These are phyloP conservation scores for Globia sparganii DNA, from an alignment of 2,888 invertebrate species.

Conservation along the genomic window DNA sequence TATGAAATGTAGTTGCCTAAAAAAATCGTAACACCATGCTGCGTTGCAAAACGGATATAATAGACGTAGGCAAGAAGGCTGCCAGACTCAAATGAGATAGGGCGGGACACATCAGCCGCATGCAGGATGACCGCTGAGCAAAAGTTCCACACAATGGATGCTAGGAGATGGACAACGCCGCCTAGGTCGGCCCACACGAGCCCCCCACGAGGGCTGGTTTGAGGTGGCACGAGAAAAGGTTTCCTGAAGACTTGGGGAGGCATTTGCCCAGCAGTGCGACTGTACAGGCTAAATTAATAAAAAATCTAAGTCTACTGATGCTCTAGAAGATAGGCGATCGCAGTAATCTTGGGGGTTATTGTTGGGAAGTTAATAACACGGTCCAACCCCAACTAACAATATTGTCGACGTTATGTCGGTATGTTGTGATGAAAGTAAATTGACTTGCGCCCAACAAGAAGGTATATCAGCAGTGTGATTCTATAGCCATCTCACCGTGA, in stretches of 20 bases:
- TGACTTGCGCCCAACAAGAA: not conserved
- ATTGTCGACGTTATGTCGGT: not conserved
- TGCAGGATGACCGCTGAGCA: not conserved
- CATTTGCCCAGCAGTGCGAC: too few species aligned
- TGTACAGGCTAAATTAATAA: too few species aligned
- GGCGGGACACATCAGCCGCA: not conserved
- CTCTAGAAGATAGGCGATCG: not conserved
- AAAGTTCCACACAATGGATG: not conserved
- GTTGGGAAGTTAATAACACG: slow-evolving; percentile 11
- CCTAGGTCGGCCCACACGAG: too few species aligned
- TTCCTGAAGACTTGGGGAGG: too few species aligned
- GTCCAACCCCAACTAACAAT: not conserved
- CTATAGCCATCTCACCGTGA: too few species aligned
- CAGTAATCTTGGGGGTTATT: slow-evolving; percentile 7
- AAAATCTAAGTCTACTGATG: not conserved
- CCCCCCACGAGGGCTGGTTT: too few species aligned
- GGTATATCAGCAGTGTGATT: too few species aligned
- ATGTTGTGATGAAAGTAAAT: slow-evolving; percentile 16
- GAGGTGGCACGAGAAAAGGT: too few species aligned
- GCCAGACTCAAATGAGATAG: not conserved
- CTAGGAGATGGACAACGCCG: too few species aligned
- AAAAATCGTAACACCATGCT: not conserved
- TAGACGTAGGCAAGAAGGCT: too few species aligned
- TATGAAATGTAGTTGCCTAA: not conserved
- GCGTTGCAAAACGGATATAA: not conserved